Conservation (phyloP, 2,797 vertebrate species). For the Anableps anableps region DNA sequence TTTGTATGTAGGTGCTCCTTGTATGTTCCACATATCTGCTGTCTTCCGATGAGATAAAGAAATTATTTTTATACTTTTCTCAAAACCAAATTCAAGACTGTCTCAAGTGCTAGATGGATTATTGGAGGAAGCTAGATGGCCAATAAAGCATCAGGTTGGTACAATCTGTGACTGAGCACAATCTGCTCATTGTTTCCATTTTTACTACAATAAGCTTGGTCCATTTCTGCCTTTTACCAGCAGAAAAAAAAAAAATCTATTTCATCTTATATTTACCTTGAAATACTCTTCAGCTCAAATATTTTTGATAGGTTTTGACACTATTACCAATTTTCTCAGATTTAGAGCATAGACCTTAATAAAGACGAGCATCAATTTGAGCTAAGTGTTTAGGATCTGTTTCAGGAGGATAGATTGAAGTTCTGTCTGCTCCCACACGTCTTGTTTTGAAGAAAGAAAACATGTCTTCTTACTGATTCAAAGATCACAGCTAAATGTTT, state of each 20-base stretch:
- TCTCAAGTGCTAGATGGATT: slow-evolving; percentile 15
- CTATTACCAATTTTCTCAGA: slow-evolving; percentile 36
- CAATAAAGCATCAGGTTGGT: slow-evolving; percentile 24
- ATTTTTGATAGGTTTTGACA: slow-evolving; percentile 3
- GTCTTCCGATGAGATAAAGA: not conserved
- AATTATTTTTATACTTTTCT: not conserved
- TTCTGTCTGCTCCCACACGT: slow-evolving; percentile 15
- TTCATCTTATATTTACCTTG: slow-evolving; percentile 13
- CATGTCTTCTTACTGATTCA: not conserved
- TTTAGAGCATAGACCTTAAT: slow-evolving; percentile 9
- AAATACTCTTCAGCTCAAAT: not conserved
- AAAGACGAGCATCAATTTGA: not conserved
- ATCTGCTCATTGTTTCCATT: slow-evolving; percentile 28
- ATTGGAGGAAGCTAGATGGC: not conserved
- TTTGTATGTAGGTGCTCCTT: no score
- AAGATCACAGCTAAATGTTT: not conserved
- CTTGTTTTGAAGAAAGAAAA: not conserved
- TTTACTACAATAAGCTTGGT: slow-evolving; percentile 19
- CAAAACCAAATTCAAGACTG: not conserved
- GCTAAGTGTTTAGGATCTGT: slow-evolving; percentile 5
- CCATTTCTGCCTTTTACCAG: slow-evolving; percentile 6
- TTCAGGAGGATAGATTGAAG: slow-evolving; percentile 26
- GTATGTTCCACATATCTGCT: not conserved
- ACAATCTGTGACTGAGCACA: not conserved
- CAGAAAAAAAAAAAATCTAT: slow-evolving; percentile 26